A percentile compares a stretch with the other conserved stretches of the same genome.
Evolutionary conservation across 35 echinoderm and acorn worm genomes (phyloP).

Genomic region (Lytechinus variegatus): DNA sequence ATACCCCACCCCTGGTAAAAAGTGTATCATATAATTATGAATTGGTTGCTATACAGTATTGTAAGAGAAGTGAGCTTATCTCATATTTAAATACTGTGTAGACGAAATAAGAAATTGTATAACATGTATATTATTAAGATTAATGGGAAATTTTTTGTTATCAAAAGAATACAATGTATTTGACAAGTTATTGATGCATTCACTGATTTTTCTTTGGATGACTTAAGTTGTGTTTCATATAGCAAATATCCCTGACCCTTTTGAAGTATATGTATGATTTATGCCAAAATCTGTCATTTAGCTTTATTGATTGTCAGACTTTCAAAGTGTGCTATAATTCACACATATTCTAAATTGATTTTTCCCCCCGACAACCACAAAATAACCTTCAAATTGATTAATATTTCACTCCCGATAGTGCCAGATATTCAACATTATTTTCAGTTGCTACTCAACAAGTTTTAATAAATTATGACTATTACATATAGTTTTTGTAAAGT

Average conservation of each 20-base stretch:
- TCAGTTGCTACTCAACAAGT: too few species aligned
- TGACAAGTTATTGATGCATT: neutral
- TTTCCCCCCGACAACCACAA: neutral
- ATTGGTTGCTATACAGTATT: too few species aligned
- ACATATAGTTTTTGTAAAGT: too few species aligned
- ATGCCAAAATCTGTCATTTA: neutral
- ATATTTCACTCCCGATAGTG: neutral
- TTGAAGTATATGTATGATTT: neutral
- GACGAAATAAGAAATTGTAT: neutral
- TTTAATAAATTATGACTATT: too few species aligned
- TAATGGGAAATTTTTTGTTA: neutral
- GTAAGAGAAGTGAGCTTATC: too few species aligned
- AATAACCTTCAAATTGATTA: constrained; percentile 1
- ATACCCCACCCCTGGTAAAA: neutral
- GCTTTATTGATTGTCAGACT: neutral
- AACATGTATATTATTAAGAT: neutral
- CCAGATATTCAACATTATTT: neutral
- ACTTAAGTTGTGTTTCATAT: neutral
- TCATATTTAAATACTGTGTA: too few species aligned
- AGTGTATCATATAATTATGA: neutral
- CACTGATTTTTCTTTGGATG: neutral
- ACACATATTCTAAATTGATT: neutral
- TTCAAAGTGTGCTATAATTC: neutral
- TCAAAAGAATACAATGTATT: neutral
- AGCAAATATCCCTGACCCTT: neutral